Percentiles rank a stretch among this genome's conserved stretches.
Conservation (phyloP, 2,113 vertebrate genomes). For the Pituophis catenifer region DNA sequence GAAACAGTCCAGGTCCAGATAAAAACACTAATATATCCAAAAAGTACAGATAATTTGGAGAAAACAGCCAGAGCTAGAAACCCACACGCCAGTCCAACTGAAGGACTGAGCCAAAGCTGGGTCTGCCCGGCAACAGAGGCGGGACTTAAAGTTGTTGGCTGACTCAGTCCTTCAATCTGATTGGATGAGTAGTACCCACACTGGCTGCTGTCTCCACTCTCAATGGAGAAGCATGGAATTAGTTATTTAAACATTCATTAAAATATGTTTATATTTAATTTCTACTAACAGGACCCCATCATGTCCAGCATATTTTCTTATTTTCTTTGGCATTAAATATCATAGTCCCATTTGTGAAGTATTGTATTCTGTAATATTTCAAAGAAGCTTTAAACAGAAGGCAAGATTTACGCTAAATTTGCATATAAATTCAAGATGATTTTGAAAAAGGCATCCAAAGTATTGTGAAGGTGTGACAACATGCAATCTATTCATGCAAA, state of each 20-base stretch:
- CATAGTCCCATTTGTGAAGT: not conserved
- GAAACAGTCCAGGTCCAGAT: too few species aligned
- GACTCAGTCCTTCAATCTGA: too few species aligned
- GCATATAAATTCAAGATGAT: not conserved
- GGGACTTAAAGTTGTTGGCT: too few species aligned
- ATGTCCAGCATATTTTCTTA: not conserved
- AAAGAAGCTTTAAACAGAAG: not conserved
- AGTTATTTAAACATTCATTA: not conserved
- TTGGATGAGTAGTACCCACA: too few species aligned
- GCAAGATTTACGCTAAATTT: accelerated
- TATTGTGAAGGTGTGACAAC: conserved; percentile 17
- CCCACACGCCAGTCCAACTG: too few species aligned
- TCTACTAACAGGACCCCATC: not conserved
- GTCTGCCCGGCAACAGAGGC: too few species aligned
- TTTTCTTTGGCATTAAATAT: not conserved
- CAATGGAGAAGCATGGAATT: too few species aligned
- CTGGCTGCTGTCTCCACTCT: too few species aligned
- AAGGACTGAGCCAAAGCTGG: too few species aligned
- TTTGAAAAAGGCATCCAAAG: conserved; percentile 54
- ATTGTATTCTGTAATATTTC: not conserved
- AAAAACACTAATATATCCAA: too few species aligned
- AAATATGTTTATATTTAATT: not conserved
- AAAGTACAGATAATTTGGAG: too few species aligned
- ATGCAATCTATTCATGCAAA: conserved; percentile 70
- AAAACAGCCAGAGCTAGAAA: too few species aligned